These are phyloP conservation scores for Neoniphon sammara DNA, from an alignment of 2,797 vertebrate species.

Conservation along the genomic window DNA sequence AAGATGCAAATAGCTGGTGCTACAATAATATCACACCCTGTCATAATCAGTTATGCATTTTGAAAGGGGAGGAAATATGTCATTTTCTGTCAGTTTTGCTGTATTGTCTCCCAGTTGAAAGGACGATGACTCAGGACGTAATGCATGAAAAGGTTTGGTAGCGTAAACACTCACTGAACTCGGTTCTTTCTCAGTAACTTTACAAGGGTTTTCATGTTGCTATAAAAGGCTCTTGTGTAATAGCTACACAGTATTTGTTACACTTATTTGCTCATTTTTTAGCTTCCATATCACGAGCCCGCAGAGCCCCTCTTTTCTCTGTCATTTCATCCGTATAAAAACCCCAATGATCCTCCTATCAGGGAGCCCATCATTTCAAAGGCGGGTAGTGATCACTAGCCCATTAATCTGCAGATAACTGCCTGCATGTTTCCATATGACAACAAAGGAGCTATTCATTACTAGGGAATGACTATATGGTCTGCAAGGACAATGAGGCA, in stretches of 20 bases:
- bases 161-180: conserved; percentile 47
- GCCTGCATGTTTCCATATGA: conserved; percentile 29
- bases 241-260: conserved; percentile 21
- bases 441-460: conserved; percentile 20
- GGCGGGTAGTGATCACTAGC: conserved; percentile 15
- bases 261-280: conserved; percentile 39
- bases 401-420: conserved; percentile 47
- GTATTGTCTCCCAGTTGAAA: conserved; percentile 41
- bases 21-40: conserved; percentile 74
- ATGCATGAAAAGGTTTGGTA: conserved; percentile 29
- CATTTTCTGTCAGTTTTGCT: conserved; percentile 35
- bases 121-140: conserved; percentile 14
- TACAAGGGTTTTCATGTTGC: conserved; percentile 49
- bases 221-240: conserved; percentile 33
- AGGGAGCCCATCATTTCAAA: conserved; percentile 21
- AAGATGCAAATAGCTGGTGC: conserved; percentile 77
- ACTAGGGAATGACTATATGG: conserved; percentile 18
- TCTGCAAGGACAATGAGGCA: conserved; percentile 18
- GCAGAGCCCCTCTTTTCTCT: not conserved
- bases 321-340: conserved; percentile 28
- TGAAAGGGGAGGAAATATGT: conserved; percentile 59
- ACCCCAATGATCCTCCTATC: conserved; percentile 34
- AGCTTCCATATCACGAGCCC: conserved; percentile 21
- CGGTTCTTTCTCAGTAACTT: conserved; percentile 41
- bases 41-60: conserved; percentile 76